Conservation (phyloP, 2,797 vertebrate genomes). For the Notolepis coatsorum region DNA sequence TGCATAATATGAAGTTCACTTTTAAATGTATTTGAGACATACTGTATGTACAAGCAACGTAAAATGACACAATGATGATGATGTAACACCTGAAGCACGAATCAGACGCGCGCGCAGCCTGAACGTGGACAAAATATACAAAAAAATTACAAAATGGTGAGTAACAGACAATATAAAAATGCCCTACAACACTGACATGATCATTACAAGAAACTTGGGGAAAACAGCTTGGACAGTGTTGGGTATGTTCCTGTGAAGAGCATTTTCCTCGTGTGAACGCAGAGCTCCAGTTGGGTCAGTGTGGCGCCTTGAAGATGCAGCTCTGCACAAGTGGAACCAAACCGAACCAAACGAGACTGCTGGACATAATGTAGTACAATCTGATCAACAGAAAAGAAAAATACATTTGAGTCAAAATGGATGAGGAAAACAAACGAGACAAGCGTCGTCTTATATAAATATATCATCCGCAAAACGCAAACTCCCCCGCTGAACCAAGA, state of each 20-base stretch:
- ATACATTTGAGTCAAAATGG: too few relatives aligned
- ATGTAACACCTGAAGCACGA: not conserved
- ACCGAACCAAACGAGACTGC: constrained; percentile 37
- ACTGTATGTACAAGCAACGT: not conserved
- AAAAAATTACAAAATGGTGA: not conserved
- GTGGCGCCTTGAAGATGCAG: constrained; percentile 40
- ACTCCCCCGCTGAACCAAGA: constrained; percentile 29
- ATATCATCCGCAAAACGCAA: constrained; percentile 31
- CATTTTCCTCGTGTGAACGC: constrained; percentile 18
- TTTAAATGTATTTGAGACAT: constrained; percentile 10
- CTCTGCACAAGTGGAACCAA: constrained; percentile 44
- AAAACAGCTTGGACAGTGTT: not conserved
- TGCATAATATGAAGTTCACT: not conserved
- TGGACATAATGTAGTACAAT: constrained; percentile 37
- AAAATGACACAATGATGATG: constrained; percentile 9
- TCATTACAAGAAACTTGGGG: not conserved
- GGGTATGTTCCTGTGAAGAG: constrained; percentile 34
- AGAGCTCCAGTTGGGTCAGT: constrained; percentile 32
- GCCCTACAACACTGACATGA: not conserved
- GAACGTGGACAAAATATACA: constrained; percentile 9
- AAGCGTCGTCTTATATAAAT: constrained; percentile 51
- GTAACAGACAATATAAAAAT: not conserved
- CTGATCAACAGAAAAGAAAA: constrained; percentile 31
- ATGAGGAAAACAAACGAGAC: constrained; percentile 13
- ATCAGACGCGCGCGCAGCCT: constrained; percentile 14